Evolutionary conservation across 2,888 invertebrate species (phyloP).

Genomic region (Eugnorisma glareosa): DNA sequence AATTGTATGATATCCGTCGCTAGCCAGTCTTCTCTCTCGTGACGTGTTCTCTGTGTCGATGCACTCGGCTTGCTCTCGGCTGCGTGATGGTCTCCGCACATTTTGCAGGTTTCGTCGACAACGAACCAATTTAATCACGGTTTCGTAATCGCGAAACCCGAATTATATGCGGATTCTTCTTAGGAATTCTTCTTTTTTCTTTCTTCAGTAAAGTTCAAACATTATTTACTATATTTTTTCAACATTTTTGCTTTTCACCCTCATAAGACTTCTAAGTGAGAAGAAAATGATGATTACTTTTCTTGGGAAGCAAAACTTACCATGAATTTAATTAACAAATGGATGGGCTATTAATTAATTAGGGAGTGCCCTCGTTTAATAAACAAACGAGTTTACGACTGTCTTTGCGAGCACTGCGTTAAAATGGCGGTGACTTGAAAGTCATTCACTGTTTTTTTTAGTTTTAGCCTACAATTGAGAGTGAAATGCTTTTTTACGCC

Average conservation of each 20-base stretch:
- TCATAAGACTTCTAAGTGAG: slow-evolving; percentile 24
- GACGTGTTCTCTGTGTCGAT: slow-evolving; percentile 11
- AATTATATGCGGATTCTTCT: slow-evolving; percentile 92
- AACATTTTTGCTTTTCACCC: slow-evolving; percentile 2
- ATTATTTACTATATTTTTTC: not conserved
- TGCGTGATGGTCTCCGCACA: slow-evolving; percentile 89
- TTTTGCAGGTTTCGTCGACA: slow-evolving; percentile 99
- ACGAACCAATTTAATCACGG: slow-evolving; percentile 95
- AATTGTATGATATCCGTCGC: slow-evolving; percentile 31
- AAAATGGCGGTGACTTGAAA: slow-evolving; percentile 14
- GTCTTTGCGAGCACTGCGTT: slow-evolving; percentile 26
- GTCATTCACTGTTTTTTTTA: not conserved
- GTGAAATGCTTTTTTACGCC: not conserved
- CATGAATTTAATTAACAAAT: slow-evolving; percentile 77
- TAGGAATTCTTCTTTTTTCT: slow-evolving; percentile 55
- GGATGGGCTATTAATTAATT: slow-evolving; percentile 78
- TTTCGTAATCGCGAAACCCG: slow-evolving; percentile 97
- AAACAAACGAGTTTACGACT: slow-evolving; percentile 69
- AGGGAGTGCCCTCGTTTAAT: slow-evolving; percentile 70
- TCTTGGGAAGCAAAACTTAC: slow-evolving; percentile 58
- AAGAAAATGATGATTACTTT: slow-evolving; percentile 57
- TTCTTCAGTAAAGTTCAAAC: slow-evolving; percentile 17
- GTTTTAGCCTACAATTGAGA: no score
- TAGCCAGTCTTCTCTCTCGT: slow-evolving; percentile 27
- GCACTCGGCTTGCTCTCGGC: slow-evolving; percentile 27